These are phyloP conservation scores for Netelia inedita DNA, from an alignment of 2,888 invertebrate species.

Conservation along the genomic window DNA sequence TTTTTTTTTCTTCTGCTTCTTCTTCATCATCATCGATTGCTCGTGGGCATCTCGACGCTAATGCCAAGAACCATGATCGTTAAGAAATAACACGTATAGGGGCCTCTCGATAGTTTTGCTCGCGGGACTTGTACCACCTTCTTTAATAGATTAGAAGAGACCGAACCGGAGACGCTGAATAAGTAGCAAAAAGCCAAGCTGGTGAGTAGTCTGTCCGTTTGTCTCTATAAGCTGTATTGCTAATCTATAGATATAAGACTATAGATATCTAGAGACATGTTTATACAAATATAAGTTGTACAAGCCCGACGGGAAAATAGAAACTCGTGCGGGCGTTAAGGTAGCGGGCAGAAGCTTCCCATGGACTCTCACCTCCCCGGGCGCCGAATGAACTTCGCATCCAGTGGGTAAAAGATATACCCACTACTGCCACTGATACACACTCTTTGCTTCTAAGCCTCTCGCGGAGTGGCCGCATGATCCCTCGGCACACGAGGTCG, in stretches of 20 bases:
- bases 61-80: constrained; percentile 36
- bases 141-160: constrained; percentile 50
- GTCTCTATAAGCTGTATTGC: constrained; percentile 20
- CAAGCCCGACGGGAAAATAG: constrained; percentile 71
- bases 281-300: constrained; percentile 1
- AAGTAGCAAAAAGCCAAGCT: constrained; percentile 33
- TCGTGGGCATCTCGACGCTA: constrained; percentile 37
- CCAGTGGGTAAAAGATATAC: constrained; percentile 50
- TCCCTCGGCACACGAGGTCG: constrained; percentile 49
- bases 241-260: background rate
- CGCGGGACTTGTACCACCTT: constrained; percentile 17
- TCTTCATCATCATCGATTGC: background rate
- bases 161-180: constrained; percentile 27
- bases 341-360: constrained; percentile 84
- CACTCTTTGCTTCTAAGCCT: constrained; percentile 11
- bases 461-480: constrained; percentile 63
- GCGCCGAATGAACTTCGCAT: constrained; percentile 82
- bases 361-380: constrained; percentile 85
- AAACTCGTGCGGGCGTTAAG: constrained; percentile 76
- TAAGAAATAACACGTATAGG: constrained; percentile 31
- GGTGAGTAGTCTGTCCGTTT: constrained; percentile 33
- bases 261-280: background rate
- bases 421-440: constrained; percentile 67
- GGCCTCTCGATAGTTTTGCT: constrained; percentile 26
- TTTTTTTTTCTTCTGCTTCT: constrained; percentile 8